Evolutionary conservation across 2,888 invertebrate genomes (phyloP), one percentile per base, ranked within the genome.

Genomic region (Papilio elwesi): DNA sequence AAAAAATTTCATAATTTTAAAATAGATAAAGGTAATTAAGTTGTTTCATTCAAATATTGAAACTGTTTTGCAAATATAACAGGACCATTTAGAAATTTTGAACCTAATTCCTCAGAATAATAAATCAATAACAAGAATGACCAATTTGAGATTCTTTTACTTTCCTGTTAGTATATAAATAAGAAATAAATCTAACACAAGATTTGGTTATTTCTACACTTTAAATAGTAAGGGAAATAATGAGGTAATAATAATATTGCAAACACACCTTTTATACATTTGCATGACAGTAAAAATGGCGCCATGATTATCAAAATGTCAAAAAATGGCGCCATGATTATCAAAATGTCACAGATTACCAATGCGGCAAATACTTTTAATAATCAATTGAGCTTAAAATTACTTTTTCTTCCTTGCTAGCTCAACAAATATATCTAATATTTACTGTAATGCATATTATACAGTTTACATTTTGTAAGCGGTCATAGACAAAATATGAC

Each of bases 261-360:
- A 26, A 26, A 26, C 4, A 26, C 26, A 2, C 26, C n/a, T 2
- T 26, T 26, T 26, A 26, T 26, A 68, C 57, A 68, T n/a, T 49
- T 11, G 9, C 4, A 11, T 68, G 68, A 68, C 57, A 68, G 68
- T 7, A n/a, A 68, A 57, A 57, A 53, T 68, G 68, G 68, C 68
- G 68, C 48, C 55, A 26, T 26, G 26, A 26, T 26, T 26, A 26
- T 26, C 26, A 64, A 49, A 26, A 47, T 59, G 26, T 16, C 26
- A 12, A 53, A 57, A 57, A 57, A 57, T 57, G 57, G 57, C 57
- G 57, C n/a, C n/a, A n/a, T n/a, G n/a, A n/a, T 59, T 0, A 38
- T 9, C 6, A 43, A n/a, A n/a, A 38, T 59, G 36, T 12, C 26
- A 11, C 5, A 15, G 0, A 4, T 59, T 43, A 13, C n/a, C 15